A percentile compares a stretch with the other conserved stretches of the same genome.
Evolutionary conservation across 2,888 invertebrate species (phyloP).

Genomic region (Siphonodentalium dalli): DNA sequence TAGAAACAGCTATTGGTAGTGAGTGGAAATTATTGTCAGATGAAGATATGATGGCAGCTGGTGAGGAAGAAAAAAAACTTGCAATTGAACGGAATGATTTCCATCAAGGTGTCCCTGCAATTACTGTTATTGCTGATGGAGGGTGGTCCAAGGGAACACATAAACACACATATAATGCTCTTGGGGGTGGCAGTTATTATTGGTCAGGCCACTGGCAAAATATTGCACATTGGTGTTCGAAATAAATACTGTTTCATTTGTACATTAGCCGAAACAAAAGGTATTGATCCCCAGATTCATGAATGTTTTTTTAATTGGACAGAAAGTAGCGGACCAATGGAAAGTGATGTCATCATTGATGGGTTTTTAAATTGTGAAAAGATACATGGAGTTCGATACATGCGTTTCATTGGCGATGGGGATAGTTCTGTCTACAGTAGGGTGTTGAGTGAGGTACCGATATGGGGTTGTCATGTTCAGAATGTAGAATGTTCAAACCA

Average conservation of each 20-base stretch:
- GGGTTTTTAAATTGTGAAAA: constrained; percentile 21
- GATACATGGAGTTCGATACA: constrained; percentile 17
- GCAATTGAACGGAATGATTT: constrained; percentile 10
- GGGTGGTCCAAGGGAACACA: constrained; percentile 21
- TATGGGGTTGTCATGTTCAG: constrained; percentile 11
- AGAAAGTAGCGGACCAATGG: constrained; percentile 23
- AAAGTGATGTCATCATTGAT: constrained; percentile 22
- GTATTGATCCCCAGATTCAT: constrained; percentile 10
- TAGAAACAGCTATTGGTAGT: constrained; percentile 9
- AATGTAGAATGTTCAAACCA: constrained; percentile 21
- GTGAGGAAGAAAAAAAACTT: constrained; percentile 12
- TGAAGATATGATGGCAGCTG: constrained; percentile 17
- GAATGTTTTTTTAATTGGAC: constrained; percentile 26
- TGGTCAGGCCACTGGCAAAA: constrained; percentile 11
- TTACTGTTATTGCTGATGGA: constrained; percentile 21
- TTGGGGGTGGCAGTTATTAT: constrained; percentile 19
- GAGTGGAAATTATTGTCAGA: constrained; percentile 11
- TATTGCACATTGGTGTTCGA: constrained; percentile 12
- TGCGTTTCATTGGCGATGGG: constrained; percentile 22
- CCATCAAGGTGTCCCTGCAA: constrained; percentile 17
- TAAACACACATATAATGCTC: constrained; percentile 23
- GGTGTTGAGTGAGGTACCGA: constrained; percentile 7
- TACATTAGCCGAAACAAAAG: constrained; percentile 2
- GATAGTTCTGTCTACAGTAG: constrained; percentile 23
- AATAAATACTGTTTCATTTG: constrained; percentile 21